phyloP scores from a whole-genome alignment of 2,797 vertebrate genomes.

The Onychomys leucogaster region DNA sequence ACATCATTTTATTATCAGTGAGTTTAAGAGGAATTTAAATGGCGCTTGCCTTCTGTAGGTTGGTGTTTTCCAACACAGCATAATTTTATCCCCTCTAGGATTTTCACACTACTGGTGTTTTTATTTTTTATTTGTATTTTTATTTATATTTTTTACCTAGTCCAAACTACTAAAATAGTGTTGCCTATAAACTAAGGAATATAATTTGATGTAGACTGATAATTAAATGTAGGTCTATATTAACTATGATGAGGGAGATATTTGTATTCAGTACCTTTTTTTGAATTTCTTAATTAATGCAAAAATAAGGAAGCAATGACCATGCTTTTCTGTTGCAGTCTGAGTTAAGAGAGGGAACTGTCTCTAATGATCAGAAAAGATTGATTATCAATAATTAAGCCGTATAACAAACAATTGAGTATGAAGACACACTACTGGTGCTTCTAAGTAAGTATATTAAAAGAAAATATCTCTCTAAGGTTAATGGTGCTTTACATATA shows the following conservation, averaged over 20 bases:
- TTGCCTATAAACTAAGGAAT: not conserved
- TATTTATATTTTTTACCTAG: not conserved
- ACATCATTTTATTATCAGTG: not conserved
- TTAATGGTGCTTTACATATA: not conserved
- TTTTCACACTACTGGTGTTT: not conserved
- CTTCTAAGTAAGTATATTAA: constrained; percentile 17
- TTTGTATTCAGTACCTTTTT: not conserved
- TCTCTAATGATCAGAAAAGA: constrained; percentile 1
- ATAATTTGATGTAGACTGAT: not conserved
- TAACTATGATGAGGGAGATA: not conserved
- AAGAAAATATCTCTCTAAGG: not conserved
- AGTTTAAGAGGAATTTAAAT: not conserved
- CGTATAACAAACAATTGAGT: not conserved
- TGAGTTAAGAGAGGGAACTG: not conserved
- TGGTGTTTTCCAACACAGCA: not conserved
- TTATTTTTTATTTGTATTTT: too few relatives aligned
- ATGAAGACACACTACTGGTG: not conserved
- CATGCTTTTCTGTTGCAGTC: not conserved
- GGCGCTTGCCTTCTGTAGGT: not conserved
- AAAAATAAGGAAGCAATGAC: not conserved
- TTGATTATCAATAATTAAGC: not conserved
- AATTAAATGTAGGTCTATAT: not conserved
- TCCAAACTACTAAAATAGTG: not conserved
- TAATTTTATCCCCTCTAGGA: not conserved
- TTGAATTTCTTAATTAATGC: constrained; percentile 9